These are phyloP conservation scores for Tetramorium parvispinum DNA, from an alignment of 1,140 invertebrate genomes.

Conservation along the genomic window DNA sequence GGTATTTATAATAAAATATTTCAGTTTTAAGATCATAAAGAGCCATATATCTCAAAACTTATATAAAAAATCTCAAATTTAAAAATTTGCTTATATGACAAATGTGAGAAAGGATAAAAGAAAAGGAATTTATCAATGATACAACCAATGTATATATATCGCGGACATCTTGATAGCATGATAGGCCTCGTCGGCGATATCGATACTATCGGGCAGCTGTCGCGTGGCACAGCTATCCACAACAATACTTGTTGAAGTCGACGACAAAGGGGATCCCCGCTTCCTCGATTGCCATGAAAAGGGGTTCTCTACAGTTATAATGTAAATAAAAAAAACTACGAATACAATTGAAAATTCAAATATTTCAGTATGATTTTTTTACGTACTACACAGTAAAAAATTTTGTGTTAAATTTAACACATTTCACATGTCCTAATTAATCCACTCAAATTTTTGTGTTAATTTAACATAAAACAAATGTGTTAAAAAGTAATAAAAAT, in stretches of 20 bases:
- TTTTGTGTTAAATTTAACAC: too few relatives aligned
- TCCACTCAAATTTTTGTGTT: too few relatives aligned
- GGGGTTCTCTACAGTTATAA: constrained; percentile 21
- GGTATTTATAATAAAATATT: neutral
- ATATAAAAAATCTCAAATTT: neutral
- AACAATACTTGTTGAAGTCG: constrained; percentile 61
- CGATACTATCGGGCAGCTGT: constrained; percentile 71
- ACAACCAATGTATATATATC: constrained; percentile 24
- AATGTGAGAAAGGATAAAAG: neutral
- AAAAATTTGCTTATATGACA: neutral
- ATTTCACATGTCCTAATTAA: too few relatives aligned
- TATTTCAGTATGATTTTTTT: neutral
- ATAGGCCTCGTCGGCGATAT: constrained; percentile 57
- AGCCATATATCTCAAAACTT: neutral
- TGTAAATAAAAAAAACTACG: neutral
- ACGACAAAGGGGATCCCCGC: constrained; percentile 64
- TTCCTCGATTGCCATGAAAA: constrained; percentile 47
- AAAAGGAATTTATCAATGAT: neutral
- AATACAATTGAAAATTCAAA: constrained; percentile 2
- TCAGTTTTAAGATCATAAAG: neutral
- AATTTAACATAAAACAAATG: too few relatives aligned
- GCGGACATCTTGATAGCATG: constrained; percentile 44
- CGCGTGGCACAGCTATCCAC: constrained; percentile 61
- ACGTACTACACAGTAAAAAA: neutral
- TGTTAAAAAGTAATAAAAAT: too few relatives aligned